Evolutionary conservation across 1,140 invertebrate genomes (phyloP).

Genomic region (Trachymyrmex cornetzi): DNA sequence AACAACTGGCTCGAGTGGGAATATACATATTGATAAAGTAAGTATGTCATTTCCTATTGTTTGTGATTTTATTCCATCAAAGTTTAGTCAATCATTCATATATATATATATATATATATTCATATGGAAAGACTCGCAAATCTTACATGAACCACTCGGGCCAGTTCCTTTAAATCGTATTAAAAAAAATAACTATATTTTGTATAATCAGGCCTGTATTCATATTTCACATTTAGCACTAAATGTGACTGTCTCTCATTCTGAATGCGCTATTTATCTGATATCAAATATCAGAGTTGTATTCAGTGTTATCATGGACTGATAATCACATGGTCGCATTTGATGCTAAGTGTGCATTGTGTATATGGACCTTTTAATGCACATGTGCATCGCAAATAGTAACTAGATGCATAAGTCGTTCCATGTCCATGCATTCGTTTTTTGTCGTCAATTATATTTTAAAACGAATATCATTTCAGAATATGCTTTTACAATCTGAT

Average conservation of each 20-base stretch:
- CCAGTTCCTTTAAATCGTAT: conserved; percentile 75
- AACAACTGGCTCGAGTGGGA: conserved; percentile 84
- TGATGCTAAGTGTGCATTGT: conserved; percentile 46
- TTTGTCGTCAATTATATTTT: conserved; percentile 41
- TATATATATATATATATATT: conserved; percentile 25
- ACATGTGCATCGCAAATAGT: conserved; percentile 27
- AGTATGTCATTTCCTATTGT: conserved; percentile 83
- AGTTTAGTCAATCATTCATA: conserved; percentile 65
- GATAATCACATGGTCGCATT: conserved; percentile 9
- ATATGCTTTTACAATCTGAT: conserved; percentile 12
- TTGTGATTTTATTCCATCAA: conserved; percentile 80
- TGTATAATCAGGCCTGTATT: conserved; percentile 51
- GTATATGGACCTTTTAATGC: conserved; percentile 43
- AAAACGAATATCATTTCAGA: conserved; percentile 49
- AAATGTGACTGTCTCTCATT: conserved; percentile 50
- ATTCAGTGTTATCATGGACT: conserved; percentile 10
- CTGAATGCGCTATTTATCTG: conserved; percentile 35
- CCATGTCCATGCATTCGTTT: conserved; percentile 65
- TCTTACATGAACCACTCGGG: conserved; percentile 82
- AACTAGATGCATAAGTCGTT: conserved; percentile 44
- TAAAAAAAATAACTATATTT: conserved; percentile 35
- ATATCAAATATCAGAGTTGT: conserved; percentile 33
- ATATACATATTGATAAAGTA: conserved; percentile 84
- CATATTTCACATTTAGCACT: conserved; percentile 57
- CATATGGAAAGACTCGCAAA: conserved; percentile 70